phyloP scores from a whole-genome alignment of 1,140 invertebrate genomes.

The Drosophila nigromelanica region DNA sequence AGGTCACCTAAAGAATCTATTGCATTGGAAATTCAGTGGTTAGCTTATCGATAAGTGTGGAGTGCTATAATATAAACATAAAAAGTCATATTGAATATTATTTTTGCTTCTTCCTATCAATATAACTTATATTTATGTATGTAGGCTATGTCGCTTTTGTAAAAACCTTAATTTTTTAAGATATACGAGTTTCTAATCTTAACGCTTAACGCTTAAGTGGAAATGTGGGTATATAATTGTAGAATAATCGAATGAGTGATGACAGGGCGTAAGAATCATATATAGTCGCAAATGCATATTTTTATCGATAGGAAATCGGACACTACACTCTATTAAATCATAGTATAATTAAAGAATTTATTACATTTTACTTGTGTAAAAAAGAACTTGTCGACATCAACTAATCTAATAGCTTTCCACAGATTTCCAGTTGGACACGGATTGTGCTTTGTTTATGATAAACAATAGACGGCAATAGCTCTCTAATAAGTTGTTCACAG shows the following conservation, averaged over 20 bases:
- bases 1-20: no score
- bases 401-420: constrained; percentile 2
- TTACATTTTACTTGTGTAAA: constrained; percentile 29
- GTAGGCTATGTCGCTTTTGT: no score
- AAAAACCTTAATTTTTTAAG: no score
- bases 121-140: no score
- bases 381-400: constrained; percentile 9
- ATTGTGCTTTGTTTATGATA: constrained; percentile 12
- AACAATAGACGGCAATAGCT: constrained; percentile 10
- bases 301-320: constrained; percentile 13
- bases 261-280: background rate
- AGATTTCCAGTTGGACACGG: background rate
- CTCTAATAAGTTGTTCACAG: constrained; percentile 35
- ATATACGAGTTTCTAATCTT: no score
- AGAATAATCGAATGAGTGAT: background rate
- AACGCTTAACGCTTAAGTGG: no score
- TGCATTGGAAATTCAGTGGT: no score
- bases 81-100: no score
- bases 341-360: constrained; percentile 46
- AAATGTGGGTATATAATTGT: background rate
- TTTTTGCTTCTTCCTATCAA: no score
- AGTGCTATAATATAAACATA: no score
- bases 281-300: background rate
- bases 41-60: no score
- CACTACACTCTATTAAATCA: constrained; percentile 33